Percentiles rank a stretch among this genome's conserved stretches.
Conservation (phyloP, 2,888 invertebrate genomes). For the Pocota personata region DNA sequence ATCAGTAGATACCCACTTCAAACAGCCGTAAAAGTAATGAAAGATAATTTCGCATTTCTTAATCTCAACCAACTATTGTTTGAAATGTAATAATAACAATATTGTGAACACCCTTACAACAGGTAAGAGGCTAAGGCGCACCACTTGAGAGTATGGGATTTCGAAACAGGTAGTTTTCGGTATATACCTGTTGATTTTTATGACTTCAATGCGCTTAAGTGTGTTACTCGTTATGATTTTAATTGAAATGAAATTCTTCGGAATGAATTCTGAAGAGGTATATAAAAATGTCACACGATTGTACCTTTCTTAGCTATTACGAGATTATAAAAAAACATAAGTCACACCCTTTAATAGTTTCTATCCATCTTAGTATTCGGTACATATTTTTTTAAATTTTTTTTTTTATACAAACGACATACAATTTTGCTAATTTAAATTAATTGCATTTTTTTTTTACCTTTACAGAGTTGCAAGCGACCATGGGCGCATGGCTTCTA, state of each 20-base stretch:
- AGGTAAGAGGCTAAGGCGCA: constrained; percentile 61
- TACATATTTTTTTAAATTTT: not conserved
- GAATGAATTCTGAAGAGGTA: constrained; percentile 6
- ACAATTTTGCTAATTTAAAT: not conserved
- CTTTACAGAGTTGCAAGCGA: constrained; percentile 83
- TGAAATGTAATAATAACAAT: constrained; percentile 62
- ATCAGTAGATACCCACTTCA: constrained; percentile 68
- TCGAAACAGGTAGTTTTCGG: constrained; percentile 51
- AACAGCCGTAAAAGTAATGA: constrained; percentile 65
- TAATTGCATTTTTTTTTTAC: constrained; percentile 62
- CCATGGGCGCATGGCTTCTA: constrained; percentile 83
- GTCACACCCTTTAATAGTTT: constrained; percentile 21
- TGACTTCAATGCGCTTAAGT: constrained; percentile 60
- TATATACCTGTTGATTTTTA: constrained; percentile 60
- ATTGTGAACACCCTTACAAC: constrained; percentile 60
- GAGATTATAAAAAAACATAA: constrained; percentile 39
- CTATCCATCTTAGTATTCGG: not conserved
- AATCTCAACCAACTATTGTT: constrained; percentile 60
- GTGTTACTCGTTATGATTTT: constrained; percentile 63
- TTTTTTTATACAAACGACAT: no score
- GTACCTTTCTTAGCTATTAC: constrained; percentile 4
- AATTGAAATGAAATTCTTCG: constrained; percentile 40
- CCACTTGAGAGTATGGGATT: constrained; percentile 59
- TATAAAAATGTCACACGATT: constrained; percentile 46
- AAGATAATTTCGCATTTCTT: constrained; percentile 72